Conservation (phyloP, 1,140 invertebrate genomes). For the Pseudomyrmex gracilis region DNA sequence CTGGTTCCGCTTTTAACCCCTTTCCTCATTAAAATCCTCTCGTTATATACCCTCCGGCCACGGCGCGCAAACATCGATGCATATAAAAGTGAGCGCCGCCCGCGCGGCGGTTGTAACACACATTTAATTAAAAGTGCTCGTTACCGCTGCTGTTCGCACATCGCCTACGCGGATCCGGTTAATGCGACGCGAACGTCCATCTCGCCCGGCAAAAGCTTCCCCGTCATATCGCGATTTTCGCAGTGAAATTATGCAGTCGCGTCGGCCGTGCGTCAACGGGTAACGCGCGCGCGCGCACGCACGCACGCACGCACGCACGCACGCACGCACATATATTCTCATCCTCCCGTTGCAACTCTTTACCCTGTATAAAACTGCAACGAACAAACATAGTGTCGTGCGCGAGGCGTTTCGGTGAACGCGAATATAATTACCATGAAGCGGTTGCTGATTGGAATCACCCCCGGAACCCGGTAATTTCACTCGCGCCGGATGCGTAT, state of each 20-base stretch:
- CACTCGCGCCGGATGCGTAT: slow-evolving; percentile 18
- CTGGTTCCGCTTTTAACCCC: slow-evolving; percentile 36
- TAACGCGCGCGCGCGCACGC: not conserved
- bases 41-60: slow-evolving; percentile 36
- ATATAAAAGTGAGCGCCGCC: slow-evolving; percentile 40
- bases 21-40: slow-evolving; percentile 59
- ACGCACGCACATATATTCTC: too few relatives aligned
- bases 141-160: slow-evolving; percentile 39
- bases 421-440: slow-evolving; percentile 68
- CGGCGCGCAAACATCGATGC: slow-evolving; percentile 46
- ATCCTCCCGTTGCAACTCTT: too few relatives aligned
- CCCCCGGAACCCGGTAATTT: slow-evolving; percentile 11
- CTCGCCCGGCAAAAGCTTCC: slow-evolving; percentile 39
- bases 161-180: slow-evolving; percentile 38
- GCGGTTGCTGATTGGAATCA: slow-evolving; percentile 69
- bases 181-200: slow-evolving; percentile 6
- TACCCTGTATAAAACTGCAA: too few relatives aligned
- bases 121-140: slow-evolving; percentile 66
- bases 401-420: slow-evolving; percentile 46
- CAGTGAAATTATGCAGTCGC: slow-evolving; percentile 64
- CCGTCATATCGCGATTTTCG: slow-evolving; percentile 60
- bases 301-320: too few relatives aligned
- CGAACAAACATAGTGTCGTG: not conserved
- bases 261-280: slow-evolving; percentile 55
- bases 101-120: slow-evolving; percentile 34